Evolutionary conservation across 2,113 vertebrate species (phyloP).

Genomic region (Prunella himalayana): DNA sequence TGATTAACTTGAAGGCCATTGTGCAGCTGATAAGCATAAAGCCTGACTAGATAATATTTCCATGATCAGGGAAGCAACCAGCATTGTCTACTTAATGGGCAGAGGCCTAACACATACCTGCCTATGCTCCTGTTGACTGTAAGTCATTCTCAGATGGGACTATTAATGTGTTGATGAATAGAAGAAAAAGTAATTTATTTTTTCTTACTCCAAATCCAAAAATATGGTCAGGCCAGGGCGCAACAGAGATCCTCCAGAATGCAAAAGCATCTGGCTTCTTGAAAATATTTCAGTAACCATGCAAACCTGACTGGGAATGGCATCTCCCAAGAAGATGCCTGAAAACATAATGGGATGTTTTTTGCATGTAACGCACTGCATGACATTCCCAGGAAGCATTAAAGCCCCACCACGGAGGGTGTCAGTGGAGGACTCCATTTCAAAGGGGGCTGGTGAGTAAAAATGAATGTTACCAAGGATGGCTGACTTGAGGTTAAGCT

Average conservation of each 20-base stretch:
- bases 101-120: not conserved
- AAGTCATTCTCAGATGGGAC: not conserved
- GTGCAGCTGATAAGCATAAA: not conserved
- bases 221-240: not conserved
- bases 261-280: not conserved
- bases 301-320: not conserved
- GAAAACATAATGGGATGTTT: not conserved
- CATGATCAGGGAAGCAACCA: not conserved
- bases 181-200: not conserved
- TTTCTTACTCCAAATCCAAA: not conserved
- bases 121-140: not conserved
- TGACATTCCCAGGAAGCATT: not conserved
- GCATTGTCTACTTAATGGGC: not conserved
- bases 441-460: not conserved
- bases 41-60: not conserved
- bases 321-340: not conserved
- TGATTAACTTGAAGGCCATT: not conserved
- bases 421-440: not conserved
- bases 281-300: not conserved
- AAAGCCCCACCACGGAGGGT: not conserved
- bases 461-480: not conserved
- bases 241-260: not conserved
- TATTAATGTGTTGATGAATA: not conserved
- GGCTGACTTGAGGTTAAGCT: not conserved
- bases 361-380: rapidly evolving